Conservation (phyloP, 1,140 invertebrate genomes). For the Pollicipes pollicipes region DNA sequence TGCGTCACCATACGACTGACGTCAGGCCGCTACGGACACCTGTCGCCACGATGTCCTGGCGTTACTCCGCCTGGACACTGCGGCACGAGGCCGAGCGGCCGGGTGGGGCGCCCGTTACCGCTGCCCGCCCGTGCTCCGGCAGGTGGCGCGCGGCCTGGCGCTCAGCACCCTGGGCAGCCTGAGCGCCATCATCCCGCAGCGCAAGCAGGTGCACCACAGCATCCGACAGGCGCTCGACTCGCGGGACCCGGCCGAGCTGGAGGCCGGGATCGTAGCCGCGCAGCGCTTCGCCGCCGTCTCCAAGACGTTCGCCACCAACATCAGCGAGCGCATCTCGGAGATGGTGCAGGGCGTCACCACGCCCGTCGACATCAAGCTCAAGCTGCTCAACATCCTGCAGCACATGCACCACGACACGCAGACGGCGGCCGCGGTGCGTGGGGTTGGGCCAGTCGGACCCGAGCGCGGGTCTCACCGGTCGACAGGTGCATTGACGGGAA, state of each 20-base stretch:
- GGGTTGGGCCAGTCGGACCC: no score
- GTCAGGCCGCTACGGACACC: no score
- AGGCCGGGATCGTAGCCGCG: conserved; percentile 88
- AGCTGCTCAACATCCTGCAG: conserved; percentile 2
- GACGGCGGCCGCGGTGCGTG: conserved; percentile 7
- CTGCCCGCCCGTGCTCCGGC: no score
- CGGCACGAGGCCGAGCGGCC: no score
- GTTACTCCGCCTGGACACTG: no score
- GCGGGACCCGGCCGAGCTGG: conserved; percentile 83
- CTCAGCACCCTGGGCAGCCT: conserved; percentile 77
- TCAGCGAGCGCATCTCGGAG: conserved; percentile 84
- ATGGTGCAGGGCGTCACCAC: conserved; percentile 76
- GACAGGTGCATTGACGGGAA: no score
- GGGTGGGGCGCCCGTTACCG: no score
- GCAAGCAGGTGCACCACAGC: conserved; percentile 86
- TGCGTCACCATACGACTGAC: no score
- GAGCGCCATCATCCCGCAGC: conserved; percentile 77
- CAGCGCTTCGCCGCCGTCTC: conserved; percentile 82
- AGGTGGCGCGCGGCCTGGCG: conserved; percentile 69
- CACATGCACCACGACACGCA: conserved; percentile 8
- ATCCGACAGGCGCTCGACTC: conserved; percentile 81
- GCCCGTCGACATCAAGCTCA: neutral
- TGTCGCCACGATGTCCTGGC: no score
- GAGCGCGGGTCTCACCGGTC: no score
- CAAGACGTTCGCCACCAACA: conserved; percentile 82